phyloP scores from a whole-genome alignment of 1,140 invertebrate genomes.

The Ceratina calcarata region DNA sequence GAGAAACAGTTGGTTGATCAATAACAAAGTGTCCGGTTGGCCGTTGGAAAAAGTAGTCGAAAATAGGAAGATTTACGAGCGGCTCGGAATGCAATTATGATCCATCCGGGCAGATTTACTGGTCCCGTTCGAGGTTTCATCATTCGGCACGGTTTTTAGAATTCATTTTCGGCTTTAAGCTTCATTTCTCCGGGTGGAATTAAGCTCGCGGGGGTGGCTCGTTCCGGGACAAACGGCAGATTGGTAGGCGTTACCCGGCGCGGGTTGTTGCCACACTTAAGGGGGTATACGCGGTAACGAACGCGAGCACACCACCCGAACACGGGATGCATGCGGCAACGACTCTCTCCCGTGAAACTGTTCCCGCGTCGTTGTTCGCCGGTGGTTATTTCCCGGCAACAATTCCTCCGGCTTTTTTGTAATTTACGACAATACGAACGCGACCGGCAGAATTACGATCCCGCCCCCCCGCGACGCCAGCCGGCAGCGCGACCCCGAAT shows the following conservation, averaged over 20 bases:
- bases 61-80: not conserved
- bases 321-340: not conserved
- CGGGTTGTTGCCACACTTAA: conserved; percentile 55
- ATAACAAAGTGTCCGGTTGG: too few species aligned
- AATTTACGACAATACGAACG: conserved; percentile 49
- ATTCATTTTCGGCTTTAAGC: conserved; percentile 77
- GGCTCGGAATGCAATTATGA: conserved; percentile 34
- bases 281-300: conserved; percentile 51
- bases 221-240: conserved; percentile 67
- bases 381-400: conserved; percentile 38
- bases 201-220: conserved; percentile 55
- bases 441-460: conserved; percentile 33
- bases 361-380: not conserved
- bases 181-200: conserved; percentile 68
- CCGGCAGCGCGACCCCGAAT: not conserved
- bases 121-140: conserved; percentile 50
- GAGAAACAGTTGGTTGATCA: too few species aligned
- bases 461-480: not conserved
- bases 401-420: conserved; percentile 43
- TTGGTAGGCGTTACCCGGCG: conserved; percentile 66
- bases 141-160: conserved; percentile 71
- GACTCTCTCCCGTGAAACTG: not conserved
- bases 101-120: conserved; percentile 45
- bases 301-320: not conserved
- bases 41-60: too few species aligned